Evolutionary conservation across 2,113 vertebrate genomes (phyloP).

Genomic region (Montifringilla adamsi): DNA sequence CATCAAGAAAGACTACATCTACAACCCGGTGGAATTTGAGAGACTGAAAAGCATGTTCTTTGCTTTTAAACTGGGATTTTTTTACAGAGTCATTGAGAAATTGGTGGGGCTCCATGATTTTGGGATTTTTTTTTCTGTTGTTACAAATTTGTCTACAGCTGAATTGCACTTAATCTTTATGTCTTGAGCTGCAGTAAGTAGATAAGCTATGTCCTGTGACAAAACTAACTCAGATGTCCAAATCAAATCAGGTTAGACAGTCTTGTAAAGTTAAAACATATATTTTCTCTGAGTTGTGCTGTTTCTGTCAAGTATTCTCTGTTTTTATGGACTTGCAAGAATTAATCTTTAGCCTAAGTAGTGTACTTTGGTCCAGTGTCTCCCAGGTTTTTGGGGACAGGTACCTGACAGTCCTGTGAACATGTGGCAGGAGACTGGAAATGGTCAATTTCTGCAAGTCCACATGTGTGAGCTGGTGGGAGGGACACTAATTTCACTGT

Average conservation of each 20-base stretch:
- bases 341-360: constrained; percentile 29
- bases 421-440: not conserved
- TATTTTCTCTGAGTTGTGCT: not conserved
- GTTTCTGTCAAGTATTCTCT: not conserved
- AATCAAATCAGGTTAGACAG: not conserved
- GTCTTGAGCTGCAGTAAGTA: not conserved
- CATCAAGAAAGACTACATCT: not conserved
- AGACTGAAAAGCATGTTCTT: not conserved
- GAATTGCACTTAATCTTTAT: not conserved
- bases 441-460: not conserved
- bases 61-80: not conserved
- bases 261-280: not conserved
- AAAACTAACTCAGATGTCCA: not conserved
- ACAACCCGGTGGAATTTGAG: not conserved
- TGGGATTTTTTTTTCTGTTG: not conserved
- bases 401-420: not conserved
- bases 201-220: not conserved
- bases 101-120: not conserved
- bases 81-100: not conserved
- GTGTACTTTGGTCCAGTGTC: not conserved
- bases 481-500: not conserved
- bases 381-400: not conserved
- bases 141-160: not conserved
- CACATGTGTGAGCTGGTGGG: not conserved
- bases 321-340: not conserved